Percentiles rank a stretch among this genome's conserved stretches.
Evolutionary conservation across 2,888 invertebrate species (phyloP).

Genomic region (Aelia acuminata): DNA sequence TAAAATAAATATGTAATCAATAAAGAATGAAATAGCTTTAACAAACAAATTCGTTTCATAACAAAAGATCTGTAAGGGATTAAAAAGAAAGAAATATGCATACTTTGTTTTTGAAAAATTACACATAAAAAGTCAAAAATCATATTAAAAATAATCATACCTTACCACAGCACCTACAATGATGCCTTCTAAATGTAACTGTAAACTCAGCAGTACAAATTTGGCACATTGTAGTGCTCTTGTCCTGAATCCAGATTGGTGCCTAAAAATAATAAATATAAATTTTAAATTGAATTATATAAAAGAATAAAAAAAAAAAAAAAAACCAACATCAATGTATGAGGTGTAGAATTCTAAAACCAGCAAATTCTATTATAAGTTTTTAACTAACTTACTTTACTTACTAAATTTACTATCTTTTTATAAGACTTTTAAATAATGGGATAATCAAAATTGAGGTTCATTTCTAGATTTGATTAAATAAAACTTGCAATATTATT

Average conservation of each 20-base stretch:
- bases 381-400: too few species aligned
- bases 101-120: too few species aligned
- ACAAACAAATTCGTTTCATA: neutral
- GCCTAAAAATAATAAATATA: slow-evolving; percentile 68
- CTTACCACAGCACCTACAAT: slow-evolving; percentile 78
- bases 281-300: neutral
- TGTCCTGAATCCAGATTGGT: slow-evolving; percentile 75
- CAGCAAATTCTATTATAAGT: too few species aligned
- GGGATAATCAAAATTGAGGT: too few species aligned
- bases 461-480: too few species aligned
- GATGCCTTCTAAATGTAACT: slow-evolving; percentile 76
- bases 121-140: neutral
- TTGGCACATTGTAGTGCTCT: slow-evolving; percentile 77
- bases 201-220: slow-evolving; percentile 76
- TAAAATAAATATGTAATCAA: neutral
- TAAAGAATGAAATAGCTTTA: neutral
- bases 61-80: neutral
- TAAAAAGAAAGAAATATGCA: neutral
- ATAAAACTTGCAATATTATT: too few species aligned
- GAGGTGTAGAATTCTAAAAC: too few species aligned
- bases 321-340: too few species aligned
- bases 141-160: slow-evolving; percentile 69
- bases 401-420: too few species aligned
- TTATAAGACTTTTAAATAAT: too few species aligned
- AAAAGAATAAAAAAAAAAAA: too few species aligned